Evolutionary conservation across 1,140 invertebrate genomes (phyloP).

Genomic region (Schlechtendalia chinensis): DNA sequence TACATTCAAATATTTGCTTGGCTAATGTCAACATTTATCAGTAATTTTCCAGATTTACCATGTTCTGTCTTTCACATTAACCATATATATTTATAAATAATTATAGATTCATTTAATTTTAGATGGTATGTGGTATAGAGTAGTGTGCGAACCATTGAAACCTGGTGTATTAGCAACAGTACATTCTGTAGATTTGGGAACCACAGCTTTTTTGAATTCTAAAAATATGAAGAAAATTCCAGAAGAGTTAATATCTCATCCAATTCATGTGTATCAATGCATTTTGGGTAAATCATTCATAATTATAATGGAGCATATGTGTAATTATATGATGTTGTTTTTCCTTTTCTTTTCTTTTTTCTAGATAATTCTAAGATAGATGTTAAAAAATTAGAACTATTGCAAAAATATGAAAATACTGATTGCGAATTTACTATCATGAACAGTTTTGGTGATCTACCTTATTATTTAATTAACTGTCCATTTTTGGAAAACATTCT

Average conservation of each 20-base stretch:
- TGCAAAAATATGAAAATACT: constrained; percentile 33
- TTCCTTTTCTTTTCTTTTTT: too few relatives aligned
- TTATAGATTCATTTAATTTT: not conserved
- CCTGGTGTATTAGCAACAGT: constrained; percentile 11
- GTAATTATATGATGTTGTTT: not conserved
- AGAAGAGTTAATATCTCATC: constrained; percentile 6
- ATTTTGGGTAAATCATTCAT: constrained; percentile 25
- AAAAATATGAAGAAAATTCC: constrained; percentile 21
- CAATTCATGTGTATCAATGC: constrained; percentile 15
- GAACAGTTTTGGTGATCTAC: not conserved
- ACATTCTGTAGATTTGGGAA: constrained; percentile 37
- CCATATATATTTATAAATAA: too few relatives aligned
- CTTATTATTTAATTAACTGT: constrained; percentile 20
- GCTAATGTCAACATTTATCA: too few relatives aligned
- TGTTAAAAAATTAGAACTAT: not conserved
- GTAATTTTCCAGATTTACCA: too few relatives aligned
- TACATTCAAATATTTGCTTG: too few relatives aligned
- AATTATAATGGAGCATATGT: not conserved
- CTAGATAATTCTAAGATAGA: constrained; percentile 5
- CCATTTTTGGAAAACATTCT: constrained; percentile 23
- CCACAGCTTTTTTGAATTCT: not conserved
- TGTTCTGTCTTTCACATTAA: too few relatives aligned
- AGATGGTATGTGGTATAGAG: constrained; percentile 38
- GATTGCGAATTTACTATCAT: constrained; percentile 19
- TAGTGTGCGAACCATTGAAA: not conserved